phyloP scores from a whole-genome alignment of 2,113 vertebrate species.

The Ophthalmolycus amberensis region DNA sequence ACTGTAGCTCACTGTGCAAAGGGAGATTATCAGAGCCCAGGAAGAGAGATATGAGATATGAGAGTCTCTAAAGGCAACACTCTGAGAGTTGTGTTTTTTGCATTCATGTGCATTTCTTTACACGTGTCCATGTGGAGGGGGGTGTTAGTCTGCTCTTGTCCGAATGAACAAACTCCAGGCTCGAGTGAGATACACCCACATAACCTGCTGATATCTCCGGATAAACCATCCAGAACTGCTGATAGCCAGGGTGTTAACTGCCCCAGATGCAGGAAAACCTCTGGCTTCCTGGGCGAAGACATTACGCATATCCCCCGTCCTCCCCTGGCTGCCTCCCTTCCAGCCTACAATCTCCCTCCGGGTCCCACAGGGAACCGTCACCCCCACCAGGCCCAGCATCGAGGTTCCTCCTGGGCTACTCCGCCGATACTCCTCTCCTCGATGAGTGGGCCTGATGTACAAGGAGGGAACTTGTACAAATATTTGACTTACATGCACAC shows the following conservation, averaged over 20 bases:
- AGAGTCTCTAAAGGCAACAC: conserved; percentile 56
- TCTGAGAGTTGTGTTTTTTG: conserved; percentile 21
- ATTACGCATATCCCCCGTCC: conserved; percentile 56
- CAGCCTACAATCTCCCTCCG: conserved; percentile 41
- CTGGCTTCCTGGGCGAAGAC: conserved; percentile 60
- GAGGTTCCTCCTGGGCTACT: conserved; percentile 59
- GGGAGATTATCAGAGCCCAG: conserved; percentile 69
- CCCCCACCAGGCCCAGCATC: conserved; percentile 32
- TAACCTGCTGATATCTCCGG: conserved; percentile 65
- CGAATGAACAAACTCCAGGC: conserved; percentile 75
- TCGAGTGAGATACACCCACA: conserved; percentile 86
- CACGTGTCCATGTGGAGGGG: conserved; percentile 6
- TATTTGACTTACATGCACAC: conserved; percentile 46
- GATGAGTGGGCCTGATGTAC: conserved; percentile 32
- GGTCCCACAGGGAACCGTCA: conserved; percentile 53
- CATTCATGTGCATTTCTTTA: conserved; percentile 50
- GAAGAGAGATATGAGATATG: conserved; percentile 64
- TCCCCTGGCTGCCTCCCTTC: conserved; percentile 47
- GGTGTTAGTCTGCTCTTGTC: conserved; percentile 46
- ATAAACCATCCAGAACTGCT: conserved; percentile 76
- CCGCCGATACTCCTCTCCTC: conserved; percentile 44
- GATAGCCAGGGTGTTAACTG: conserved; percentile 91
- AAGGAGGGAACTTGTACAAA: conserved; percentile 69
- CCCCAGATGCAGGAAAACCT: conserved; percentile 38
- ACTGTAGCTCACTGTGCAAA: conserved; percentile 45